Percentiles rank a stretch among this genome's conserved stretches.
Conservation (phyloP, 2,113 vertebrate species). For the Callipepla californica region DNA sequence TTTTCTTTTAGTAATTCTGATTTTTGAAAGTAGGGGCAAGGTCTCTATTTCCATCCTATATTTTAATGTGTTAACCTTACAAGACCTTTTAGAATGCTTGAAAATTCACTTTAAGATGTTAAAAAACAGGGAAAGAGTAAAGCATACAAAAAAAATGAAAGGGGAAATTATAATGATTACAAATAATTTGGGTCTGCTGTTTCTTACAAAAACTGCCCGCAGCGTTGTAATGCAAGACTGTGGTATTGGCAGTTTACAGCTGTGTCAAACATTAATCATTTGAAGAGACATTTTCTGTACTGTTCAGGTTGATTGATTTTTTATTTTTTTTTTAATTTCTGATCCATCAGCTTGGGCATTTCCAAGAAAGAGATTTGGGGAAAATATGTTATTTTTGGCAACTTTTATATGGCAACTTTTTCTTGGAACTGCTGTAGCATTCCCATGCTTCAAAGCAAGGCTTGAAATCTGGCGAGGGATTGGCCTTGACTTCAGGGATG, state of each 20-base stretch:
- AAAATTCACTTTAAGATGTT: conserved; percentile 8
- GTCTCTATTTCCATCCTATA: background rate
- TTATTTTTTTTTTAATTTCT: background rate
- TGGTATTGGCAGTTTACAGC: background rate
- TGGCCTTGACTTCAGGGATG: conserved; percentile 8
- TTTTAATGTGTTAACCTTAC: conserved; percentile 21
- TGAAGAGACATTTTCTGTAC: conserved; percentile 20
- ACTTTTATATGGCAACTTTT: conserved; percentile 62
- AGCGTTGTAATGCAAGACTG: background rate
- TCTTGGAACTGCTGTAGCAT: conserved; percentile 39
- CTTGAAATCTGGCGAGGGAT: conserved; percentile 34
- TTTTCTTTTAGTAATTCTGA: background rate
- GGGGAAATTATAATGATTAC: background rate
- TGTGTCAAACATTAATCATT: background rate
- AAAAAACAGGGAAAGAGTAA: background rate
- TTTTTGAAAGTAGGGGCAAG: background rate
- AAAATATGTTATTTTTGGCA: conserved; percentile 41
- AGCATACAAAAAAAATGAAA: background rate
- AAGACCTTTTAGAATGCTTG: background rate
- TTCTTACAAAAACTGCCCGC: background rate
- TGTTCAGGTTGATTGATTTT: background rate
- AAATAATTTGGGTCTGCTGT: background rate
- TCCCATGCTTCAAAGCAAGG: conserved; percentile 32
- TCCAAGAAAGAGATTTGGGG: conserved; percentile 27
- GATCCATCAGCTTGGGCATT: conserved; percentile 26